These are phyloP conservation scores for cattle (Bos taurus) DNA, from an alignment of 2,113 vertebrate genomes.

Conservation along the genomic window DNA sequence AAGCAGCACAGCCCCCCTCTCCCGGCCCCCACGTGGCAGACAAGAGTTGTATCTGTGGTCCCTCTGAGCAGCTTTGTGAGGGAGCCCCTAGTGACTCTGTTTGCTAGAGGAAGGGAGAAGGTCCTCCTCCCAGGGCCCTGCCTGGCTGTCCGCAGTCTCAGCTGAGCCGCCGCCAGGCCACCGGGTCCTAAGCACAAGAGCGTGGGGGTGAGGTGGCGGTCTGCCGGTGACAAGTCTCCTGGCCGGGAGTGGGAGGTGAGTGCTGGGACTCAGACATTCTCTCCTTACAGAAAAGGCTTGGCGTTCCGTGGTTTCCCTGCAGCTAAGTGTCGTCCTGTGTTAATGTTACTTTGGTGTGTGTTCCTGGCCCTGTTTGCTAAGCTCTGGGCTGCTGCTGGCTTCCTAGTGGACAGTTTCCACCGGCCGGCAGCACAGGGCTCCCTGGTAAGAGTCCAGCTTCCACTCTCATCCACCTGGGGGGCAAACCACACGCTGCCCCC, in stretches of 20 bases:
- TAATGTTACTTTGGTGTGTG: background rate
- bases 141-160: background rate
- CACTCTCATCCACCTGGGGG: background rate
- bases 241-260: background rate
- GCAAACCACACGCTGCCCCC: background rate
- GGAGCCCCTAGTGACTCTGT: background rate
- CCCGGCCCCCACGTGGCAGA: background rate
- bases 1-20: background rate
- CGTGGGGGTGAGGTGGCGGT: background rate
- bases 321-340: background rate
- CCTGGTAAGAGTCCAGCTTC: background rate
- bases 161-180: rapidly evolving
- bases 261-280: background rate
- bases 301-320: background rate
- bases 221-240: background rate
- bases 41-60: rapidly evolving
- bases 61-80: background rate
- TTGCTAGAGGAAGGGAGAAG: background rate
- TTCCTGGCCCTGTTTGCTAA: background rate
- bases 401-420: background rate
- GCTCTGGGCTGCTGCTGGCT: background rate
- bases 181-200: background rate
- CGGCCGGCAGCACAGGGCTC: background rate
- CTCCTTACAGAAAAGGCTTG: background rate
- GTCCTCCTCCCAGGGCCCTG: rapidly evolving